Evolutionary conservation across 1,140 invertebrate genomes (phyloP).

Genomic region (Dendroctonus valens): DNA sequence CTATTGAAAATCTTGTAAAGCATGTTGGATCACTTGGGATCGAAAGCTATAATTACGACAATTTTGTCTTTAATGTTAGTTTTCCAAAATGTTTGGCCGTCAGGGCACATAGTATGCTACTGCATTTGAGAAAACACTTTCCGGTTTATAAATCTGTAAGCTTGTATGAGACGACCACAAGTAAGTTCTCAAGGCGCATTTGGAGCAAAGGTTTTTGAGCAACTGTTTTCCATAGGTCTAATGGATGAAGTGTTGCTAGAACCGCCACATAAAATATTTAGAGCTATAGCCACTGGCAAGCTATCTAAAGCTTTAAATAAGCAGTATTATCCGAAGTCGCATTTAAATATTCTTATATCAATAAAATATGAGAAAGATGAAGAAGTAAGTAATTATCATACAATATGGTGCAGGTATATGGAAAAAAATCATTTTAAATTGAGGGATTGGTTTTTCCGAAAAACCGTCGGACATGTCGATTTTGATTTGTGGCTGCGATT

Average conservation of each 20-base stretch:
- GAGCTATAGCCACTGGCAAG: constrained; percentile 34
- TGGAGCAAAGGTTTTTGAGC: background rate
- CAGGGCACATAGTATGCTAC: constrained; percentile 52
- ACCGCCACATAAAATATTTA: constrained; percentile 42
- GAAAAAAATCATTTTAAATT: too few species aligned
- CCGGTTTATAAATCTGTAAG: constrained; percentile 37
- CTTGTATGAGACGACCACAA: constrained; percentile 26
- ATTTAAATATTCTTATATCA: constrained; percentile 43
- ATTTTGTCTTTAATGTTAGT: constrained; percentile 50
- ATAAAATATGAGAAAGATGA: constrained; percentile 42
- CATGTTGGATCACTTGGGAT: constrained; percentile 49
- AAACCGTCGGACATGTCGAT: too few species aligned
- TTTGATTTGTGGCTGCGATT: too few species aligned
- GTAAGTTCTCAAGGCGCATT: background rate
- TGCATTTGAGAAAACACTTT: constrained; percentile 50
- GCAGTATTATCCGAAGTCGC: constrained; percentile 40
- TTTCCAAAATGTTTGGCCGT: constrained; percentile 51
- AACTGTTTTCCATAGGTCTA: constrained; percentile 17
- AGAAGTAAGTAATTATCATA: constrained; percentile 24
- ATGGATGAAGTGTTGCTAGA: constrained; percentile 43
- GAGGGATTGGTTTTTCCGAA: too few species aligned
- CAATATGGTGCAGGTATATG: too few species aligned
- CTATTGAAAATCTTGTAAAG: constrained; percentile 51
- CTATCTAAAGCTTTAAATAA: constrained; percentile 39
- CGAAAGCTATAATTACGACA: constrained; percentile 49